Conservation (phyloP, 2,888 invertebrate species). For the Acanthococcus lagerstroemiae region DNA sequence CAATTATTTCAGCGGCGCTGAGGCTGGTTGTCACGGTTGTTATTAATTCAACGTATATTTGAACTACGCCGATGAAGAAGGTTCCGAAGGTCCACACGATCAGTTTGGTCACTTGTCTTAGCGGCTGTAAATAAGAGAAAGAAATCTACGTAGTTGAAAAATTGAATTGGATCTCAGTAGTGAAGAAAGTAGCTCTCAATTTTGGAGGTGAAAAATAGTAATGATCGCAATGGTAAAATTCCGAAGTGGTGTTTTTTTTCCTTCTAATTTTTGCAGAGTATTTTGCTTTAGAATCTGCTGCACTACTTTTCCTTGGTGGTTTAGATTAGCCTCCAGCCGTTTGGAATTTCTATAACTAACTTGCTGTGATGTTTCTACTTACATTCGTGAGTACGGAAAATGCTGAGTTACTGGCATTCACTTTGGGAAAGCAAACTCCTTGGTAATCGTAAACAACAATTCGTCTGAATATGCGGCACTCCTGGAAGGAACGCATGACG, state of each 20-base stretch:
- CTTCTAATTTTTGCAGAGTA: too few species aligned
- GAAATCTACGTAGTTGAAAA: too few species aligned
- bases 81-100: slow-evolving; percentile 44
- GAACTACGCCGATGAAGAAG: slow-evolving; percentile 36
- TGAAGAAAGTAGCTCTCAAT: too few species aligned
- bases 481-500: slow-evolving; percentile 59
- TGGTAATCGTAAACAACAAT: slow-evolving; percentile 77
- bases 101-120: slow-evolving; percentile 49
- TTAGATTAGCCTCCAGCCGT: too few species aligned
- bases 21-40: slow-evolving; percentile 4
- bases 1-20: not conserved
- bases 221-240: too few species aligned
- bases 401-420: slow-evolving; percentile 49
- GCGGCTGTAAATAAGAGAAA: slow-evolving; percentile 43
- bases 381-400: slow-evolving; percentile 41
- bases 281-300: too few species aligned
- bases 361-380: too few species aligned
- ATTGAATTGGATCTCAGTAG: too few species aligned
- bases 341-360: too few species aligned
- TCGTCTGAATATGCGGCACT: slow-evolving; percentile 62
- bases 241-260: too few species aligned
- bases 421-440: slow-evolving; percentile 63
- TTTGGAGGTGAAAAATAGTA: too few species aligned
- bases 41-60: slow-evolving; percentile 36
- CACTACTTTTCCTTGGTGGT: too few species aligned